Conservation (phyloP, 1,140 invertebrate genomes). For the Drusus annulatus region DNA sequence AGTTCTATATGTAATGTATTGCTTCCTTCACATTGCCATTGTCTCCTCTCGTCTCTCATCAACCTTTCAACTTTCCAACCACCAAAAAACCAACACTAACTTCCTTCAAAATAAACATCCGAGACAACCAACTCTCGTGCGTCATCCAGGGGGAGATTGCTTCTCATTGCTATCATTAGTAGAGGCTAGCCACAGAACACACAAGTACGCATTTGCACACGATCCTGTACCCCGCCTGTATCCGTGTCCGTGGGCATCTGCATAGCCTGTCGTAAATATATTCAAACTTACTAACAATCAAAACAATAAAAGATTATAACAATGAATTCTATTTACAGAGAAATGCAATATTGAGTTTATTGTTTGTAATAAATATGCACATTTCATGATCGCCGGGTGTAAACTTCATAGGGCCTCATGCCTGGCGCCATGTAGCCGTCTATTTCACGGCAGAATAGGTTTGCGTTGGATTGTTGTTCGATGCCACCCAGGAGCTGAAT, state of each 20-base stretch:
- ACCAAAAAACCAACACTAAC: neutral
- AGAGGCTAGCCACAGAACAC: neutral
- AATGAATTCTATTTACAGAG: conserved; percentile 55
- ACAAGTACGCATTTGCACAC: neutral
- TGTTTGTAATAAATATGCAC: conserved; percentile 53
- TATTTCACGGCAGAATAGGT: conserved; percentile 69
- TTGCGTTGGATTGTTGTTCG: conserved; percentile 81
- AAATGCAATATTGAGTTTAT: conserved; percentile 55
- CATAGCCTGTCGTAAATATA: conserved; percentile 29
- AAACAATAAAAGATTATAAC: conserved; percentile 53
- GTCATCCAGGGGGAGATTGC: neutral
- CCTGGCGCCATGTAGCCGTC: conserved; percentile 35
- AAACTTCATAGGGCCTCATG: conserved; percentile 14
- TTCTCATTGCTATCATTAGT: conserved; percentile 1
- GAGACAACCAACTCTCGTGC: neutral
- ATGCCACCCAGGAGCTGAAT: conserved; percentile 90
- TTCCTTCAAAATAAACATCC: conserved; percentile 41
- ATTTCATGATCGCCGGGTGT: conserved; percentile 37
- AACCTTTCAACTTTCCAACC: neutral
- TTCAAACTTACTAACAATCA: conserved; percentile 52
- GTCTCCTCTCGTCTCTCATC: conserved; percentile 1
- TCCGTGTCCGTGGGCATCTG: neutral
- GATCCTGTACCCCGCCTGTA: neutral
- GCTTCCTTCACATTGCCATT: conserved; percentile 58
- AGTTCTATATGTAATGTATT: conserved; percentile 57